phyloP scores from a whole-genome alignment of 1,140 invertebrate genomes.

The Drosophila pandora region DNA sequence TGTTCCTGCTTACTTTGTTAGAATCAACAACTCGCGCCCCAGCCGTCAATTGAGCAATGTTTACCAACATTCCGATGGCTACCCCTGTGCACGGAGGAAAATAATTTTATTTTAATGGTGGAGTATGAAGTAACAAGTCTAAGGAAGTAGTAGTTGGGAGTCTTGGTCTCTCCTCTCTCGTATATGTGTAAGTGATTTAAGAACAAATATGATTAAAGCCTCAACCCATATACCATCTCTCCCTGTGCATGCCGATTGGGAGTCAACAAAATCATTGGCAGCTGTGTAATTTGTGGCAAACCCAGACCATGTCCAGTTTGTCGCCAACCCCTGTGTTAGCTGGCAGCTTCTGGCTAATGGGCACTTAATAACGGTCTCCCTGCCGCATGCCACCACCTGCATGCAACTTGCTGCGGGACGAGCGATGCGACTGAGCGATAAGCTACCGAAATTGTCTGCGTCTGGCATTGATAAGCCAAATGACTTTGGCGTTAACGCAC shows the following conservation, averaged over 20 bases:
- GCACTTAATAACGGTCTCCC: constrained; percentile 70
- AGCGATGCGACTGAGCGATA: constrained; percentile 68
- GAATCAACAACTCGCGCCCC: constrained; percentile 60
- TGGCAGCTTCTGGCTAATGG: constrained; percentile 53
- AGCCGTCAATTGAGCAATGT: constrained; percentile 70
- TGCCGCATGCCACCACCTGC: constrained; percentile 57
- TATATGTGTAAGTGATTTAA: too few species aligned
- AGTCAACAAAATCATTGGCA: constrained; percentile 35
- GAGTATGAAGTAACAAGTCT: neutral
- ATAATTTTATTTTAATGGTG: neutral
- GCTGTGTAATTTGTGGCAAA: constrained; percentile 58
- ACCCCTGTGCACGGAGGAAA: constrained; percentile 7
- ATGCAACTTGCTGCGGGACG: constrained; percentile 42
- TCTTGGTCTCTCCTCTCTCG: neutral
- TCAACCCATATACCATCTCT: neutral
- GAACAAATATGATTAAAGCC: neutral
- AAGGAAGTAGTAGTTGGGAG: neutral
- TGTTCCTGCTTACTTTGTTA: constrained; percentile 52
- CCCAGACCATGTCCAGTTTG: constrained; percentile 43
- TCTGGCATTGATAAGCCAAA: constrained; percentile 82
- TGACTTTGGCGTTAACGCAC: constrained; percentile 77
- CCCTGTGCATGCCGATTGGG: constrained; percentile 4
- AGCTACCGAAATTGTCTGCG: constrained; percentile 70
- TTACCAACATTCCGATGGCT: constrained; percentile 58
- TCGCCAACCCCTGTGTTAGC: constrained; percentile 27